Evolutionary conservation across 2,797 vertebrate species (phyloP), one percentile per base, ranked within the genome.

Genomic region (Poeciliopsis presidionis): DNA sequence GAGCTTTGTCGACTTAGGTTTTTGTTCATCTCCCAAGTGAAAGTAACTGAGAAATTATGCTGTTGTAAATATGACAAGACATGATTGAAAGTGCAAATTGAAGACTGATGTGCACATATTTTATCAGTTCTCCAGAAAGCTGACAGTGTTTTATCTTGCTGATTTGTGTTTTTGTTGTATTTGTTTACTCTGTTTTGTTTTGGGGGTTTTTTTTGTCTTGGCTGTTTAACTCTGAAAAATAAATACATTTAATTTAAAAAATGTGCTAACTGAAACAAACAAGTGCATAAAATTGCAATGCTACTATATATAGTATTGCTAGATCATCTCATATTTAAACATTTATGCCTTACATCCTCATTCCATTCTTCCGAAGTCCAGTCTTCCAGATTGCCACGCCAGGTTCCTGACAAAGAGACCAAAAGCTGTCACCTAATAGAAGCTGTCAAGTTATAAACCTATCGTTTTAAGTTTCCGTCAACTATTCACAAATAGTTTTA

Each of bases 311-410:
- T 4, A 41, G 18, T 41, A 30, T 28, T 16, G 25, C 3, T 28
- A 74, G 57, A 28, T 46, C 7, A 14, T 28, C 57, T 61, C 55
- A 57, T 18, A 59, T 43, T 57, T 30, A 46, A 61, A 61, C 28
- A 43, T 13, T 74, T 14, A 5, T 2, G 51, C n/a, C 97, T 96
- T 95, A 99, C 98, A 92, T 99, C 98, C 94, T 99, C 98, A 88
- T 95, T 97, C 98, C 98, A 99, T 81, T 99, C 98, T 86, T 99
- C 98, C 57, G 97, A 87, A 72, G 95, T 96, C 98, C 98, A 99
- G 78, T 99, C 98, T 85, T 99, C 98, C 84, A 96, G 55, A 81
- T 96, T 96, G 79, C 96, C 97, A 86, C 93, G 96, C 97, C 97
- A 99, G 5, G 97, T 84, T 90, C 96, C 98, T 92, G 73, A 76